phyloP scores from a whole-genome alignment of 2,888 invertebrate genomes.

The Sphinx pinastri region DNA sequence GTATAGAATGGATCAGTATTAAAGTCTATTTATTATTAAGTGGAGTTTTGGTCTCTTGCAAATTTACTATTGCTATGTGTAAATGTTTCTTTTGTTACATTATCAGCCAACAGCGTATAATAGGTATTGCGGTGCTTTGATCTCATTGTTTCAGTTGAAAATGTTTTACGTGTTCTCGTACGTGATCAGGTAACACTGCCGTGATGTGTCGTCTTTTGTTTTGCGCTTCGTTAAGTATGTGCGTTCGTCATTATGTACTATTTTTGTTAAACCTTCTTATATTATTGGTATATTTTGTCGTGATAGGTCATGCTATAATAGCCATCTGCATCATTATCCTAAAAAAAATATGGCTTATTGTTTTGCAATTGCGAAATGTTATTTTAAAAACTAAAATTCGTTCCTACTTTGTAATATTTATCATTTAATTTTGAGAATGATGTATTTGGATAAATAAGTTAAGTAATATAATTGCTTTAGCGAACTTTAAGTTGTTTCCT shows the following conservation, averaged over 20 bases:
- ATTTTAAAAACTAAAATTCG: background rate
- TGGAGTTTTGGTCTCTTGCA: background rate
- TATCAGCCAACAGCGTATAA: slow-evolving; percentile 26
- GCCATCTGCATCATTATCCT: background rate
- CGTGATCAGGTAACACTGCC: slow-evolving; percentile 10
- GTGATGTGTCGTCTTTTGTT: slow-evolving; percentile 12
- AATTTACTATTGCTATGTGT: slow-evolving; percentile 1
- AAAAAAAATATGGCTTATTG: background rate
- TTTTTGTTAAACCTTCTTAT: background rate
- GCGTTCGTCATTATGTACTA: background rate
- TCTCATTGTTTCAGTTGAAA: slow-evolving; percentile 40
- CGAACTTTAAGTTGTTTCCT: background rate
- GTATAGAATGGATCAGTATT: too few relatives aligned
- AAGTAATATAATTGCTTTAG: background rate
- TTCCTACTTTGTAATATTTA: background rate
- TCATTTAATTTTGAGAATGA: background rate
- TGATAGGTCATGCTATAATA: background rate
- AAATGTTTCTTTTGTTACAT: slow-evolving; percentile 27
- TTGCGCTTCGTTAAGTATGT: slow-evolving; percentile 4
- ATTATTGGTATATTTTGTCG: background rate
- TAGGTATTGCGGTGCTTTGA: slow-evolving; percentile 32
- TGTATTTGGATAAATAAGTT: background rate
- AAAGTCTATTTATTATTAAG: too few relatives aligned
- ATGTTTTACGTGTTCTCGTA: slow-evolving; percentile 32
- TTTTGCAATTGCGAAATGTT: slow-evolving; percentile 10